A percentile compares a stretch with the other conserved stretches of the same genome.
Evolutionary conservation across 2,113 vertebrate genomes (phyloP).

Genomic region (Tinamus guttatus): DNA sequence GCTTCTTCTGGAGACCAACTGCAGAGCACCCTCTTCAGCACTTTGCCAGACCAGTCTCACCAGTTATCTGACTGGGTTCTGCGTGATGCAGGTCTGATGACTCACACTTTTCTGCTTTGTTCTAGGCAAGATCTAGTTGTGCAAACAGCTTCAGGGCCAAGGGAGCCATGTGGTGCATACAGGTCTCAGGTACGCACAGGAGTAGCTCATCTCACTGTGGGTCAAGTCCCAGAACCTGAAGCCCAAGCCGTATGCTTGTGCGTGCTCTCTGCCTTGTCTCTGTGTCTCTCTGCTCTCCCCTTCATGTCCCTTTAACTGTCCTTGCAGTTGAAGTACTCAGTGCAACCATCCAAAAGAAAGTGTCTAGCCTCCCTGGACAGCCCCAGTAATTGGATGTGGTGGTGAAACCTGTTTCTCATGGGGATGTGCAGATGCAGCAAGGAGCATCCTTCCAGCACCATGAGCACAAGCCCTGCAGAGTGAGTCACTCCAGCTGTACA

Average conservation of each 20-base stretch:
- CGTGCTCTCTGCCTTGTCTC: neutral
- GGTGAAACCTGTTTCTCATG: no score
- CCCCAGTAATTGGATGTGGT: neutral
- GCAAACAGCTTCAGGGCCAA: neutral
- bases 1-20: neutral
- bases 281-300: neutral
- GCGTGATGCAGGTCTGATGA: neutral
- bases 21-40: neutral
- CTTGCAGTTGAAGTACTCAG: neutral
- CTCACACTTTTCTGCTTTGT: neutral
- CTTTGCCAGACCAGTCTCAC: neutral
- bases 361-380: neutral
- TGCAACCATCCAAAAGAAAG: neutral
- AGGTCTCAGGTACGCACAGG: neutral
- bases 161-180: neutral
- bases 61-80: neutral
- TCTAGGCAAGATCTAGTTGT: neutral
- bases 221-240: neutral
- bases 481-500: neutral
- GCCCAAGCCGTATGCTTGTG: no score
- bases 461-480: neutral
- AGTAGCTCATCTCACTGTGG: neutral
- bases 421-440: neutral
- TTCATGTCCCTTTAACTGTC: neutral
- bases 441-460: neutral